Conservation (phyloP, 2,113 vertebrate species). For the Pholis gunnellus region DNA sequence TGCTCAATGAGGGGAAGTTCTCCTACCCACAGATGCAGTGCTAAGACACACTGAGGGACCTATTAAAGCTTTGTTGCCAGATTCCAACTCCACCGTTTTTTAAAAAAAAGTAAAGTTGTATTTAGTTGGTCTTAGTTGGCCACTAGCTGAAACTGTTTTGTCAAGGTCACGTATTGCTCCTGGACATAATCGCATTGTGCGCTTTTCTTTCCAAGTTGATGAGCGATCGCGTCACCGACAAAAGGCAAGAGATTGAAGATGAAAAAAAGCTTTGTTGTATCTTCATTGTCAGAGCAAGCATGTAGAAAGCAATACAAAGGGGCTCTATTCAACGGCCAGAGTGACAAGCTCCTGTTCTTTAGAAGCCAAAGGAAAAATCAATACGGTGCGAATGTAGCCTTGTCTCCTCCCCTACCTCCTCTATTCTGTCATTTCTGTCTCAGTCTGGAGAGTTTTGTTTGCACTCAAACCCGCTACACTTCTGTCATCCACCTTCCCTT, state of each 20-base stretch:
- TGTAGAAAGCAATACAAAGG: conserved; percentile 65
- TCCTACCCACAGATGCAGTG: conserved; percentile 45
- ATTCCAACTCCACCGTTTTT: conserved; percentile 23
- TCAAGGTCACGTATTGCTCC: conserved; percentile 36
- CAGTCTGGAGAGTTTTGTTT: conserved; percentile 58
- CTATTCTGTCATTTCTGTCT: conserved; percentile 60
- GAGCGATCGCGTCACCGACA: conserved; percentile 54
- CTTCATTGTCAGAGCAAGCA: conserved; percentile 59
- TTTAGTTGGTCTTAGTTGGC: conserved; percentile 2
- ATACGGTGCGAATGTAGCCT: conserved; percentile 58
- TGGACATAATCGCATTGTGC: conserved; percentile 31
- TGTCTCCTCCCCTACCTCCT: conserved; percentile 32
- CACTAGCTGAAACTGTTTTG: conserved; percentile 1
- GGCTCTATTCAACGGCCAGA: conserved; percentile 44
- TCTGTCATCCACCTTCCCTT: neutral
- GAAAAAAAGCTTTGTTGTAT: conserved; percentile 55
- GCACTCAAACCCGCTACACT: conserved; percentile 34
- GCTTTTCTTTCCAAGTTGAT: conserved; percentile 38
- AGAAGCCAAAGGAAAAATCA: conserved; percentile 68
- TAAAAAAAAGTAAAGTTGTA: conserved; percentile 32
- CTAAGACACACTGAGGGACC: conserved; percentile 35
- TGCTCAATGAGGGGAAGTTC: conserved; percentile 18
- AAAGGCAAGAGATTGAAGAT: conserved; percentile 41
- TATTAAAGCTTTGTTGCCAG: conserved; percentile 34
- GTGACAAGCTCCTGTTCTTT: conserved; percentile 69